These are phyloP conservation scores for Lepus townsendii DNA, from an alignment of 2,797 vertebrate genomes.

Conservation along the genomic window DNA sequence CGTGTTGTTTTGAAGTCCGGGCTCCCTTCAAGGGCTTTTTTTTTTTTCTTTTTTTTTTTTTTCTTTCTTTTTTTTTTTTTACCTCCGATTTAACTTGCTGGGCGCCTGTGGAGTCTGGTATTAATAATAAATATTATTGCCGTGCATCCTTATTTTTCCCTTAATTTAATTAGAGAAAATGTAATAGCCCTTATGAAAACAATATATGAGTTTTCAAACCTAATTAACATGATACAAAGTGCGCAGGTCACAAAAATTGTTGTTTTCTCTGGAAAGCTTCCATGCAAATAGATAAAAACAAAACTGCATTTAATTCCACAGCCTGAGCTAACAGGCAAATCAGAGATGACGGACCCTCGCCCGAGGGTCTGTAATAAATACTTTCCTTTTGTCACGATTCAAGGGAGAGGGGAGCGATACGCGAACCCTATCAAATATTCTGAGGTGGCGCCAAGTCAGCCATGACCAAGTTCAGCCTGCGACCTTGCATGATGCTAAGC, in stretches of 20 bases:
- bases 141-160: conserved; percentile 91
- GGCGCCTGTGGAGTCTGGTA: conserved; percentile 90
- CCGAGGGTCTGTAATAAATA: conserved; percentile 89
- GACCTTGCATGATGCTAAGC: conserved; percentile 57
- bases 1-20: conserved; percentile 85
- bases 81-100: conserved; percentile 86
- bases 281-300: conserved; percentile 91
- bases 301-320: conserved; percentile 88
- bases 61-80: conserved; percentile 52
- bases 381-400: conserved; percentile 90
- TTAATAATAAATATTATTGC: conserved; percentile 93
- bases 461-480: conserved; percentile 83
- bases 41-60: background rate
- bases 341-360: conserved; percentile 89
- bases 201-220: conserved; percentile 92
- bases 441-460: conserved; percentile 84
- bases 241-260: conserved; percentile 90
- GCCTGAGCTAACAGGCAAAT: conserved; percentile 85
- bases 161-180: conserved; percentile 93
- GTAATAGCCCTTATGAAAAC: conserved; percentile 93
- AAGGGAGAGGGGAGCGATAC: conserved; percentile 83
- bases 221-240: conserved; percentile 92
- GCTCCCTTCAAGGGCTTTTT: conserved; percentile 84
- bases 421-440: conserved; percentile 85
- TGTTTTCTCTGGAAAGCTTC: conserved; percentile 92